phyloP scores from a whole-genome alignment of 2,888 invertebrate species.

The Drosophila kuntzei region DNA sequence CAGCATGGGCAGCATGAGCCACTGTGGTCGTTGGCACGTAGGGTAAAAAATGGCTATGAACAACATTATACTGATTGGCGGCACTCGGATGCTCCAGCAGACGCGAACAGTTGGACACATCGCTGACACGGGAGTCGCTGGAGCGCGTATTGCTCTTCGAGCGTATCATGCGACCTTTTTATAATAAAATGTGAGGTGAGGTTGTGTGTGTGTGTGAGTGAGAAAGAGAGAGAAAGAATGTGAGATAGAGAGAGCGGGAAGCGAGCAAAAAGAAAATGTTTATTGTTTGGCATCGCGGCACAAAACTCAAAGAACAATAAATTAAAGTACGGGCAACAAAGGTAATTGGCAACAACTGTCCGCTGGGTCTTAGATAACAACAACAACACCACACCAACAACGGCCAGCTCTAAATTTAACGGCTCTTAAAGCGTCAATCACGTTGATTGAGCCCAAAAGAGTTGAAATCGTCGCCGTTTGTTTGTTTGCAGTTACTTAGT shows the following conservation, averaged over 20 bases:
- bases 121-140: conserved; percentile 85
- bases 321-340: conserved; percentile 49
- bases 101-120: conserved; percentile 84
- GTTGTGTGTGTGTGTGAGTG: conserved; percentile 8
- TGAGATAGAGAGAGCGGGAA: conserved; percentile 10
- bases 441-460: conserved; percentile 69
- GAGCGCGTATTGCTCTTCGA: conserved; percentile 85
- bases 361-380: conserved; percentile 52
- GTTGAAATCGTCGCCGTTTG: conserved; percentile 32
- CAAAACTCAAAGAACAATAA: conserved; percentile 62
- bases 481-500: conserved; percentile 18
- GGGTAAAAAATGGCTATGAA: conserved; percentile 77
- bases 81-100: conserved; percentile 83
- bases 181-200: conserved; percentile 4
- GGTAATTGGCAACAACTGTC: conserved; percentile 67
- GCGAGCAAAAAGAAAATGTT: conserved; percentile 41
- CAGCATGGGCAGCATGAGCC: conserved; percentile 29
- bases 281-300: conserved; percentile 54
- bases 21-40: conserved; percentile 76
- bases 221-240: conserved; percentile 17
- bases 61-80: conserved; percentile 75
- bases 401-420: conserved; percentile 44
- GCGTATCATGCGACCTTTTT: conserved; percentile 85
- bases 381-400: conserved; percentile 17
- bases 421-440: conserved; percentile 70